phyloP scores from a whole-genome alignment of 2,113 vertebrate species.

The Scophthalmus maximus region DNA sequence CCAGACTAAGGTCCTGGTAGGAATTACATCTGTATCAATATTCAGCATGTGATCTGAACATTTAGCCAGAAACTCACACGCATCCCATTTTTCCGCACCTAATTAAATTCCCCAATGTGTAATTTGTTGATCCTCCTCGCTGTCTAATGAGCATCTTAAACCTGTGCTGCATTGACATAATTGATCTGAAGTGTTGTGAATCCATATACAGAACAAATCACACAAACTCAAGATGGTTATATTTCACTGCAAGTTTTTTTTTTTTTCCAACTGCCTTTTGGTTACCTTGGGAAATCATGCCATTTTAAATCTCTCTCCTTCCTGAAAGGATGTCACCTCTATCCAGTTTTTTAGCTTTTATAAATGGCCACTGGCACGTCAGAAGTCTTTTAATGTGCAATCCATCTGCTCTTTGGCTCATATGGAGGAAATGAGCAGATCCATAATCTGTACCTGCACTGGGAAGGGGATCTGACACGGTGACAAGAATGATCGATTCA shows the following conservation, averaged over 20 bases:
- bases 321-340: slow-evolving; percentile 60
- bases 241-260: slow-evolving; percentile 52
- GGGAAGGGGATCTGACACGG: slow-evolving; percentile 41
- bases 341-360: slow-evolving; percentile 47
- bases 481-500: slow-evolving; percentile 53
- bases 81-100: slow-evolving; percentile 12
- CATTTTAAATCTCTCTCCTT: slow-evolving; percentile 67
- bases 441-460: slow-evolving; percentile 68
- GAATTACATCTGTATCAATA: slow-evolving; percentile 43
- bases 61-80: slow-evolving; percentile 23
- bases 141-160: slow-evolving; percentile 47
- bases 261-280: slow-evolving; percentile 48
- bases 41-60: slow-evolving; percentile 32
- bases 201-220: slow-evolving; percentile 41
- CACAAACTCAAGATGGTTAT: slow-evolving; percentile 42
- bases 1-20: slow-evolving; percentile 37
- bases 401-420: slow-evolving; percentile 75
- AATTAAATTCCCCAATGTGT: slow-evolving; percentile 36
- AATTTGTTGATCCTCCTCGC: slow-evolving; percentile 42
- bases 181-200: slow-evolving; percentile 35
- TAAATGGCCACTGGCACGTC: slow-evolving; percentile 58
- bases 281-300: slow-evolving; percentile 66
- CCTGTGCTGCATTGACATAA: slow-evolving; percentile 16
- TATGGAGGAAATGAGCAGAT: slow-evolving; percentile 68
- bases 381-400: slow-evolving; percentile 72